These are phyloP conservation scores for Lithobates sylvaticus DNA, from an alignment of 2,797 vertebrate species.

Conservation along the genomic window DNA sequence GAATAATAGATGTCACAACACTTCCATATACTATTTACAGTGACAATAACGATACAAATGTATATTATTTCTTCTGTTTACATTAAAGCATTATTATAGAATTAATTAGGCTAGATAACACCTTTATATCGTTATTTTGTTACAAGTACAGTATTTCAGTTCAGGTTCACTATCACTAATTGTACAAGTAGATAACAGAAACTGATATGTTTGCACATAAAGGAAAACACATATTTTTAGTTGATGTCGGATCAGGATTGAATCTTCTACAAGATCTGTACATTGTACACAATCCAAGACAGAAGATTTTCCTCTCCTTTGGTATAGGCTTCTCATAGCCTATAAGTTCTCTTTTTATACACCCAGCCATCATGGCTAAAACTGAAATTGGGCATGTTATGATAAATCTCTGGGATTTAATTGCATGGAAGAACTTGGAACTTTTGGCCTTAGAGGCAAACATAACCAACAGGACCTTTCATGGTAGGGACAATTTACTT, in stretches of 20 bases:
- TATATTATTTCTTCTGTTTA: background rate
- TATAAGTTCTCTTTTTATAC: background rate
- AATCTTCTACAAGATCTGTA: background rate
- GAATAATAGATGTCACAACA: background rate
- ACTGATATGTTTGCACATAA: too few species aligned
- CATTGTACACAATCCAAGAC: background rate
- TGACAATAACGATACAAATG: background rate
- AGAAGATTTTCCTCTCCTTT: background rate
- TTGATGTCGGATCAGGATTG: too few species aligned
- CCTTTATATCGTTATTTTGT: background rate
- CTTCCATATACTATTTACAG: background rate
- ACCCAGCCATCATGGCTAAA: too few species aligned
- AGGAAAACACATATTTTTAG: too few species aligned
- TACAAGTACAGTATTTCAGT: background rate
- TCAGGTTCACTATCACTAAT: too few species aligned
- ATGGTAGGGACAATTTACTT: too few species aligned
- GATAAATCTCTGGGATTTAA: too few species aligned
- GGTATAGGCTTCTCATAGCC: background rate
- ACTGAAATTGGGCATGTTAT: too few species aligned
- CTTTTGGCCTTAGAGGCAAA: too few species aligned
- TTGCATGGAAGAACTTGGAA: too few species aligned
- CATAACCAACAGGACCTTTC: too few species aligned
- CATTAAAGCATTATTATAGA: background rate
- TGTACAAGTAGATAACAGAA: too few species aligned
- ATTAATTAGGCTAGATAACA: background rate